These are phyloP conservation scores for Galerucella nymphaeae DNA, from an alignment of 2,888 invertebrate genomes.

Conservation along the genomic window DNA sequence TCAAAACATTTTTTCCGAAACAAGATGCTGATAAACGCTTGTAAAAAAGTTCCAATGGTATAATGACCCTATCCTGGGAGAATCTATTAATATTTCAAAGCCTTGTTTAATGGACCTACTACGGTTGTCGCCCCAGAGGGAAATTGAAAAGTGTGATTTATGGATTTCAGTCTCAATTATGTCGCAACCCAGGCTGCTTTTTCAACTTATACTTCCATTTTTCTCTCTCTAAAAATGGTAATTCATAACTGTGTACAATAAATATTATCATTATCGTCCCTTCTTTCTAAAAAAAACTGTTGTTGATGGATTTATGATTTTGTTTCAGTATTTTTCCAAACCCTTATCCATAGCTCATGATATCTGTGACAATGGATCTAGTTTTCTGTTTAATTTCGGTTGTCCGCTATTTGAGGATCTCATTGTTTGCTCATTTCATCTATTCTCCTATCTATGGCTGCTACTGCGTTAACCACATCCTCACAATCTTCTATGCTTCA, in stretches of 20 bases:
- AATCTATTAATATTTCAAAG: slow-evolving; percentile 29
- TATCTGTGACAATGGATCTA: too few relatives aligned
- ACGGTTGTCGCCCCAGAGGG: slow-evolving; percentile 28
- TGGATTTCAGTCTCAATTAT: slow-evolving; percentile 28
- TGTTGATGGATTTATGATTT: too few relatives aligned
- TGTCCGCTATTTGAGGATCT: too few relatives aligned
- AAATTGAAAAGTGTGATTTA: slow-evolving; percentile 36
- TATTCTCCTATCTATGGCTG: too few relatives aligned
- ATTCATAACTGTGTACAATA: background rate
- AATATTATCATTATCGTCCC: background rate
- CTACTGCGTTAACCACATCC: too few relatives aligned
- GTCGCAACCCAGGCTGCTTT: slow-evolving; percentile 11
- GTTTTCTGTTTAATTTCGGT: too few relatives aligned
- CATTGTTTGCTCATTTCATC: too few relatives aligned
- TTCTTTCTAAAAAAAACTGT: too few relatives aligned
- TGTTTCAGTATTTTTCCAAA: too few relatives aligned
- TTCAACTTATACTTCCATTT: background rate
- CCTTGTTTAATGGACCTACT: slow-evolving; percentile 26
- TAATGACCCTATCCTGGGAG: slow-evolving; percentile 22
- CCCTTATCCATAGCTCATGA: too few relatives aligned
- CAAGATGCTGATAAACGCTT: slow-evolving; percentile 3
- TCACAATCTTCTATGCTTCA: too few relatives aligned
- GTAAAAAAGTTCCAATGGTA: slow-evolving; percentile 1
- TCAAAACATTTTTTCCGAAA: background rate
- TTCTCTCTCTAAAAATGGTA: background rate